A percentile compares a stretch with the other conserved stretches of the same genome.
These are phyloP conservation scores for Xanthorhoe spadicearia DNA, from an alignment of 2,888 invertebrate genomes.

Conservation along the genomic window DNA sequence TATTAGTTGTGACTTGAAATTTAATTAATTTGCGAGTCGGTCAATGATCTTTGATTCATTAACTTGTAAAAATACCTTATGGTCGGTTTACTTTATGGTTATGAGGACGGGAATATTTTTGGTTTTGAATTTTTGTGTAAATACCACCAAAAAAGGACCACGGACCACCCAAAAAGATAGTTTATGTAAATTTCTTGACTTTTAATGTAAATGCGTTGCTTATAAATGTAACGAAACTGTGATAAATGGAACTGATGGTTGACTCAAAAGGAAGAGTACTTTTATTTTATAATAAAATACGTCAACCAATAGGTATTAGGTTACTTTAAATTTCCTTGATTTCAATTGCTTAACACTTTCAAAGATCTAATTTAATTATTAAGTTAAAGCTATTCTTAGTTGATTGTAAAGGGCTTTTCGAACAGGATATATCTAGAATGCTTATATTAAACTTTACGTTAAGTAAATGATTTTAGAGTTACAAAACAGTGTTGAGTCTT, in stretches of 20 bases:
- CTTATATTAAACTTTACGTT: constrained; percentile 13
- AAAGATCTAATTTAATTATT: background rate
- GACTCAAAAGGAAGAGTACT: too few relatives aligned
- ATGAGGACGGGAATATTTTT: background rate
- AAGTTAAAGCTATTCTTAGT: background rate
- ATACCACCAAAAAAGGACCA: too few relatives aligned
- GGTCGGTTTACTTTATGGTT: background rate
- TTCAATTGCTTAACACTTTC: too few relatives aligned
- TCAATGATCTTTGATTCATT: constrained; percentile 16
- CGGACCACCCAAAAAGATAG: background rate
- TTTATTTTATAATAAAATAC: too few relatives aligned
- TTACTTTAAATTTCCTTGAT: too few relatives aligned
- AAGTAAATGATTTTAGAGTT: constrained; percentile 29
- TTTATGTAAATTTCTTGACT: background rate
- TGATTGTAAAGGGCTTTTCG: background rate
- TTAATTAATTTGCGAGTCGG: constrained; percentile 11
- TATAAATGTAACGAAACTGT: too few relatives aligned
- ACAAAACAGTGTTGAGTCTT: constrained; percentile 40
- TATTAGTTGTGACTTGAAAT: constrained; percentile 12
- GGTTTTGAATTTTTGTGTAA: background rate
- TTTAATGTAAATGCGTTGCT: too few relatives aligned
- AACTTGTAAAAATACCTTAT: background rate
- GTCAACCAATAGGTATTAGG: too few relatives aligned
- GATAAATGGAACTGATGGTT: too few relatives aligned
- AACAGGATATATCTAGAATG: constrained; percentile 7